Evolutionary conservation across 2,888 invertebrate genomes (phyloP), one percentile per base, ranked within the genome.

Genomic region (Scelioninae gen. 1): DNA sequence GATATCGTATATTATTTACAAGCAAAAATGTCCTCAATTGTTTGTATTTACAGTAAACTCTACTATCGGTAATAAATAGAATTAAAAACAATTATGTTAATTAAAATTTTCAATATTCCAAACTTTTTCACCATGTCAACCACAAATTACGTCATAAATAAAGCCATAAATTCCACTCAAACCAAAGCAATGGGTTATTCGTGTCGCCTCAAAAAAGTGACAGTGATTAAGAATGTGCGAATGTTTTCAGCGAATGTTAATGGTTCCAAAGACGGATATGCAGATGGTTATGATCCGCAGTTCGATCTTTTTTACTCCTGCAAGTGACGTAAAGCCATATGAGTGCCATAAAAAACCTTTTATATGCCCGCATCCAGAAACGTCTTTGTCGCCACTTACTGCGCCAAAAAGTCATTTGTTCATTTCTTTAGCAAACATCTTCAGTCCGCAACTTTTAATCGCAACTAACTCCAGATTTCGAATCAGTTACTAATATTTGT

Each of bases 161-260:
- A 47, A 68, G 62, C 68, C 80, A 80, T 80, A 80, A 74, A 80
- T 80, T 74, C 62, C 53, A 11, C 60, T 58, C 13, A n/a, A 63
- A 3, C 23, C 55, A 38, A 49, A 78, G 72, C 75, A 81, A 75
- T 81, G 75, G 69, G 45, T 55, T 81, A 75, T 71, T 66, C 72
- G 40, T 77, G 77, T 77, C 34, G 62, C 6, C 6, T 62, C 40
- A 55, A 82, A 82, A 82, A 77, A 72, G 66, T 76, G 82, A 77
- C 77, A 77, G 77, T 77, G 76, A 76, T 72, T 71, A 82, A 82
- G 75, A 75, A 74, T 40, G 76, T 65, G 76, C 45, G 76, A 65
- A 81, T 65, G 75, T 76, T 69, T 81, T 60, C 23, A 56, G 43
- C 71, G 53, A 71, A 58, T 58, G 60, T 71, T 82, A 75, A 82